Evolutionary conservation across 1,140 invertebrate genomes (phyloP), one percentile per base, ranked within the genome.

Genomic region (Dendrolimus kikuchii): DNA sequence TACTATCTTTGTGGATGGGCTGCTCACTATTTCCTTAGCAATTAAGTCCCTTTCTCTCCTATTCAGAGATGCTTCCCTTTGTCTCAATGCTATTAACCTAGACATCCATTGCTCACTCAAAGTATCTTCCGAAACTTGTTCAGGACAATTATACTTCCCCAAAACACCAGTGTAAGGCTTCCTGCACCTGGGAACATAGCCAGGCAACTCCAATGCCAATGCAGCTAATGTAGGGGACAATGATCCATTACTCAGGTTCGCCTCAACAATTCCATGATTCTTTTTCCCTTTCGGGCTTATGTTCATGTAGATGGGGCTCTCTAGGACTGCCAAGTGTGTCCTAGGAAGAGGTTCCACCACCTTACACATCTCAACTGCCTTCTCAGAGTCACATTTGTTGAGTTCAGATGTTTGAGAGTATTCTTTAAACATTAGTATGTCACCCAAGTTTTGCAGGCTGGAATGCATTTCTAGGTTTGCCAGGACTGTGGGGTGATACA

Each of bases 91-190:
- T 42, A 78, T 68, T 5, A 88, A 65, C 4, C 87, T 66, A 52
- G 81, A 74, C 69, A 88, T 77, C 87, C 87, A 88, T 49, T 87
- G 81, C 39, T 84, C 68, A 53, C 81, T 88, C 7, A 88, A 57
- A 37, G 84, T 84, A 37, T 86, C 73, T 57, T 88, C 79, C 7
- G 84, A 80, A 6, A 88, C 69, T 66, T 70, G 71, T 49, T 83
- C 68, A 38, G 87, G 77, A 48, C 74, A 70, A 55, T 69, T 75
- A 46, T 71, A 77, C 4, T 62, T 60, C 5, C 74, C 69, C 9
- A 81, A 23, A 8, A 69, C 57, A 49, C 73, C 72, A 71, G 64
- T 76, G 57, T 66, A 74, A 37, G 71, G 78, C 56, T 68, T 82
- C 45, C 76, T 79, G 55, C 68, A 74, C 37, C 73, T 71, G 49